phyloP scores from a whole-genome alignment of 1,140 invertebrate species.

The Acyrthosiphon pisum region DNA sequence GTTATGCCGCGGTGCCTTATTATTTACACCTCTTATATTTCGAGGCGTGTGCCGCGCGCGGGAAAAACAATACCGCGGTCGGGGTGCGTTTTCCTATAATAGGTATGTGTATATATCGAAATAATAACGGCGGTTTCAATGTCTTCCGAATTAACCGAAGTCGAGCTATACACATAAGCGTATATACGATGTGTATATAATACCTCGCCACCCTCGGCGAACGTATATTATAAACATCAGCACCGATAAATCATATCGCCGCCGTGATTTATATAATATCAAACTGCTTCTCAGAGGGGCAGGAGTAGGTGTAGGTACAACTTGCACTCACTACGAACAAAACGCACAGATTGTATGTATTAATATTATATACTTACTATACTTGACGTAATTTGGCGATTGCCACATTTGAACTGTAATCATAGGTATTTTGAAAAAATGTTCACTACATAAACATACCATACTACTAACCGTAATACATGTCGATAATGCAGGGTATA shows the following conservation, averaged over 20 bases:
- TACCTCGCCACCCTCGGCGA: background rate
- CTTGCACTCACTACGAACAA: background rate
- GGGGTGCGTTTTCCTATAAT: slow-evolving; percentile 10
- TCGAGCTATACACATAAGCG: background rate
- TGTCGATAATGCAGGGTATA: too few species aligned
- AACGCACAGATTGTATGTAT: background rate
- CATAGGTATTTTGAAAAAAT: too few species aligned
- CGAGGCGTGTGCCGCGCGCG: background rate
- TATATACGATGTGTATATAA: background rate
- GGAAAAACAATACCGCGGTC: slow-evolving; percentile 53
- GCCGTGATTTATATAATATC: background rate
- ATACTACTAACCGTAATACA: too few species aligned
- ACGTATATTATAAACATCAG: background rate
- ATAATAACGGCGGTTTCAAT: background rate
- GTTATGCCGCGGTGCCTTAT: background rate
- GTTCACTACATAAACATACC: too few species aligned
- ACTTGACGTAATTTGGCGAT: too few species aligned
- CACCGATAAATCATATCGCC: background rate
- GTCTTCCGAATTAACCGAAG: slow-evolving; percentile 42
- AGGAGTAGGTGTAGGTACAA: background rate
- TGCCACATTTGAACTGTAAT: too few species aligned
- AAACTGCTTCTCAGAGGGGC: background rate
- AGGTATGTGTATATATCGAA: background rate
- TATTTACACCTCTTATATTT: slow-evolving; percentile 42
- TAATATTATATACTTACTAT: background rate